Base-by-base conservation (phyloP, 2,113 vertebrate species). In the Notiomystis cincta region DNA sequence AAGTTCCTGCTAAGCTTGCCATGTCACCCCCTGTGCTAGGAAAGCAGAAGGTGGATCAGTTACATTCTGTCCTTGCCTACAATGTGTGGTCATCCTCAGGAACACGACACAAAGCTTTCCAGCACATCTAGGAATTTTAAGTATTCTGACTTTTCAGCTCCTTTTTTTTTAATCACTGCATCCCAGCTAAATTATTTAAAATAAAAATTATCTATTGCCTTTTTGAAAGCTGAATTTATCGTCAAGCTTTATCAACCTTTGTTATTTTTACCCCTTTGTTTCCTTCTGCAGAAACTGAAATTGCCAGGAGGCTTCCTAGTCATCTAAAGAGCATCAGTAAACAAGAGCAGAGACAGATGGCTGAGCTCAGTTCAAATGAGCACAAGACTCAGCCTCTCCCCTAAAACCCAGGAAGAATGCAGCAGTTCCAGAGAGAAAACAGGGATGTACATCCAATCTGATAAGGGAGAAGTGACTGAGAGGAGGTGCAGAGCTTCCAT, bases 331-430 rank as follows among this genome's bases (percentile, higher is more conserved):
- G 89, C 95, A 96, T 93, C 95, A 89, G 85, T 91, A 97, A 97
- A 96, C 96, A 96, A 70, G 94, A 94, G 75, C 84, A 95, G 82
- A 96, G 91, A 96, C 96, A 97, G 96, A 96, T 95, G 95, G 96
- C 77, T 95, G 87, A 91, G 82, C 84, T 89, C 96, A 67, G 84
- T 86, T 90, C 85, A 93, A 84, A 96, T 40, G 89, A 75, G 64
- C 92, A 72, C 56, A 93, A 61, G 72, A 88, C 25, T 48, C 67
- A 79, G 82, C 75, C 70, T 93, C 87, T 86, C 75, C 88, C 31
- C 80, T 82, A 75, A 61, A 91, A 78, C 13, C 27, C 2, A 76
- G 45, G 48, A 93, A 47, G 77, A 90, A 84, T 38, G 79, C 67
- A 93, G 88, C 37, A 82, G 70, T 37, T 42, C 45, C 17, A 15